Percentiles rank a stretch among this genome's conserved stretches.
These are phyloP conservation scores for Montipora capricornis DNA, from an alignment of 64 coral and sea anemone genomes.

Conservation along the genomic window DNA sequence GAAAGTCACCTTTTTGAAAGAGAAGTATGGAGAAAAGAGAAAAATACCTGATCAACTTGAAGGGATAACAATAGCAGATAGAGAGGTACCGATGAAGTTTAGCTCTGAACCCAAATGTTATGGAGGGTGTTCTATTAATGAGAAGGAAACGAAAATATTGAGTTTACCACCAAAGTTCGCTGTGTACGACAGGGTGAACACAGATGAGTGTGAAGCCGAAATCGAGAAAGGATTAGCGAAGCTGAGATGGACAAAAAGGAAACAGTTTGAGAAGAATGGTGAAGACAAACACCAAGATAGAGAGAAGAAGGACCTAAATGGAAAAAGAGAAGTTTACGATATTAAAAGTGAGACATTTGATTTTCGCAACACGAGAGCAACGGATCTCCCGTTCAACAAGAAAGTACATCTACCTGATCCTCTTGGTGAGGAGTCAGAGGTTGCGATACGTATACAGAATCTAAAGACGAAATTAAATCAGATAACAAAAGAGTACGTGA, in stretches of 20 bases:
- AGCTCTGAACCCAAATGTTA: constrained; percentile 31
- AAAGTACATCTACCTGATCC: too few relatives aligned
- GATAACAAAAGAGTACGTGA: not conserved
- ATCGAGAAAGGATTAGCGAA: constrained; percentile 69
- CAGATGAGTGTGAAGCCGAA: constrained; percentile 4
- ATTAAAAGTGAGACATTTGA: too few relatives aligned
- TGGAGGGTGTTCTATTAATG: constrained; percentile 13
- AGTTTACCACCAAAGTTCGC: constrained; percentile 72
- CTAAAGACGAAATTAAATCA: not conserved
- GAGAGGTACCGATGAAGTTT: constrained; percentile 22
- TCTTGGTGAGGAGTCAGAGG: too few relatives aligned
- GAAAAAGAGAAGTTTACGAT: too few relatives aligned
- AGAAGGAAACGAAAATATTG: constrained; percentile 14
- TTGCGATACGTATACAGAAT: too few relatives aligned
- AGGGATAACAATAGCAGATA: constrained; percentile 52
- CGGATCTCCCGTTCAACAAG: too few relatives aligned
- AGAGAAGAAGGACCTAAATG: too few relatives aligned
- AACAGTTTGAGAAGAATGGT: not conserved
- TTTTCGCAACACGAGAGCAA: too few relatives aligned
- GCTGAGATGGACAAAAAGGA: not conserved
- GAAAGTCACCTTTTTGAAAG: constrained; percentile 34
- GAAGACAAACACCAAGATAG: too few relatives aligned
- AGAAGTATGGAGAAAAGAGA: not conserved
- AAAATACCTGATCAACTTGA: constrained; percentile 13
- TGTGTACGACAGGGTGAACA: constrained; percentile 29